phyloP scores from a whole-genome alignment of 2,113 vertebrate species.

The Toxotes jaculatrix region DNA sequence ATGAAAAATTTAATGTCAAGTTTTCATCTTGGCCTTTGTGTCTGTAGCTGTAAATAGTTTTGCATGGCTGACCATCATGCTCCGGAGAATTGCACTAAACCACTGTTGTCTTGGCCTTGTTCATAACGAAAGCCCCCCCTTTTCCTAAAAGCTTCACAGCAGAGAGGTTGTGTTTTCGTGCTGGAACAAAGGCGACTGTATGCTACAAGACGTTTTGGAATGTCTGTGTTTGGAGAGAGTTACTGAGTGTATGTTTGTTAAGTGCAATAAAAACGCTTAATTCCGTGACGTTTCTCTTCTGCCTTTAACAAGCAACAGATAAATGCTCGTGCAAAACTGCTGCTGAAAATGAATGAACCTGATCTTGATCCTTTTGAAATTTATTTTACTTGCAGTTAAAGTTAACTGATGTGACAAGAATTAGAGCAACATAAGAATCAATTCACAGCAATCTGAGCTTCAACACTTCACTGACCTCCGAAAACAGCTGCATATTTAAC shows the following conservation, averaged over 20 bases:
- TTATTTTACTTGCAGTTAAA: not conserved
- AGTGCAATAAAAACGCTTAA: slow-evolving; percentile 71
- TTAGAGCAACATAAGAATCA: not conserved
- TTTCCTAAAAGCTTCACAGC: slow-evolving; percentile 40
- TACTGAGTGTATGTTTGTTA: slow-evolving; percentile 57
- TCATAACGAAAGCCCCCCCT: not conserved
- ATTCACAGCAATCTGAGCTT: not conserved
- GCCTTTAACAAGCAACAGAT: not conserved
- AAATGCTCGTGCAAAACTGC: not conserved
- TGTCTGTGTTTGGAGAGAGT: slow-evolving; percentile 55
- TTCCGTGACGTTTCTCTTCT: slow-evolving; percentile 39
- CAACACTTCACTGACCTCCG: not conserved
- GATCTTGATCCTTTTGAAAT: not conserved
- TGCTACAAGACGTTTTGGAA: slow-evolving; percentile 47
- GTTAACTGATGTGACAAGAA: not conserved
- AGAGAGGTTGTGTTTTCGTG: slow-evolving; percentile 23
- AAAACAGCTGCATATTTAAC: no score
- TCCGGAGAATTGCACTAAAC: slow-evolving; percentile 66
- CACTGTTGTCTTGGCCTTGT: slow-evolving; percentile 60
- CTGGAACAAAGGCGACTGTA: slow-evolving; percentile 31
- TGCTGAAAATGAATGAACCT: not conserved
- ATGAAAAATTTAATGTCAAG: slow-evolving; percentile 21
- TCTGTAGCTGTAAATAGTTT: slow-evolving; percentile 41
- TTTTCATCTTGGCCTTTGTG: slow-evolving; percentile 41
- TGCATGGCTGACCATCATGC: slow-evolving; percentile 67